phyloP scores from a whole-genome alignment of 2,888 invertebrate species.

The Ernsta delagoae region DNA sequence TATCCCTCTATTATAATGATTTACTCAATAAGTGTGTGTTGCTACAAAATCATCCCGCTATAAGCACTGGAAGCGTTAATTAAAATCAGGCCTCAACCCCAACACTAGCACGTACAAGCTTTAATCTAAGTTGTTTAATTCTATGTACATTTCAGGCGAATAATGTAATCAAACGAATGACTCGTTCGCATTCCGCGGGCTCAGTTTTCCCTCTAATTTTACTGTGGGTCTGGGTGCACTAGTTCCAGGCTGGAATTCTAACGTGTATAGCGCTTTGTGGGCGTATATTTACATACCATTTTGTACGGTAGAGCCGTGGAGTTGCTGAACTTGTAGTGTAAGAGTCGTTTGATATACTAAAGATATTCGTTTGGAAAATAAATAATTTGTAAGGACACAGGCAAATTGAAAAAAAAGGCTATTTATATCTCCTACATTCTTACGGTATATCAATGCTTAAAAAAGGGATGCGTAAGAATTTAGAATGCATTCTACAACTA shows the following conservation, averaged over 20 bases:
- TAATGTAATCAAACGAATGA: slow-evolving; percentile 33
- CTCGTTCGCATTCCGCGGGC: slow-evolving; percentile 21
- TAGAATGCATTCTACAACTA: too few relatives aligned
- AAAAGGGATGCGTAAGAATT: too few relatives aligned
- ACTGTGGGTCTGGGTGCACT: slow-evolving; percentile 11
- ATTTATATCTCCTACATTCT: too few relatives aligned
- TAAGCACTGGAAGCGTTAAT: slow-evolving; percentile 20
- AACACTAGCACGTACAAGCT: slow-evolving; percentile 5
- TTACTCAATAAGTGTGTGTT: not conserved
- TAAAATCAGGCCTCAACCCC: slow-evolving; percentile 32
- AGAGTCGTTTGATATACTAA: too few relatives aligned
- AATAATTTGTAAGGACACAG: too few relatives aligned
- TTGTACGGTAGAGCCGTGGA: not conserved
- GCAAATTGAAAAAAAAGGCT: too few relatives aligned
- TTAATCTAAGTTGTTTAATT: slow-evolving; percentile 34
- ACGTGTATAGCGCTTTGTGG: not conserved
- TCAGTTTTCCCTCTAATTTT: slow-evolving; percentile 28
- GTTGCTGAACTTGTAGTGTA: too few relatives aligned
- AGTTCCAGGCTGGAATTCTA: slow-evolving; percentile 10
- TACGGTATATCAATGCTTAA: too few relatives aligned
- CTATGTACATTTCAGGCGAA: slow-evolving; percentile 25
- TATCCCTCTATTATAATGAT: not conserved
- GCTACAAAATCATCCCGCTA: slow-evolving; percentile 15
- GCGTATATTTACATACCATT: slow-evolving; percentile 3
- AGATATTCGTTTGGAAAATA: too few relatives aligned